Evolutionary conservation across 2,888 invertebrate species (phyloP).

Genomic region (Calameuta pallipes): DNA sequence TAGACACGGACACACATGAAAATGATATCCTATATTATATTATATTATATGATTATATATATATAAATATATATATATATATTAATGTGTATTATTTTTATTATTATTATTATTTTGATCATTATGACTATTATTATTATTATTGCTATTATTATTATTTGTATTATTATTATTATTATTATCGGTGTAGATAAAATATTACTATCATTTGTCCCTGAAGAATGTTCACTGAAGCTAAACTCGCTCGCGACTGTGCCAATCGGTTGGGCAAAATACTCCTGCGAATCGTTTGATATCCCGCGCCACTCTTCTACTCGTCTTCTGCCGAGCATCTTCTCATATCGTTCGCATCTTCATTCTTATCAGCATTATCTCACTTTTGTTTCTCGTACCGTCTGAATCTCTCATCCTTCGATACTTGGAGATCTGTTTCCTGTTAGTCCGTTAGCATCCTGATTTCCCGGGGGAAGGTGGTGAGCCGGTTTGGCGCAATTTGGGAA

Average conservation of each 20-base stretch:
- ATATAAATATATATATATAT: constrained; percentile 20
- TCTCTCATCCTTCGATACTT: too few species aligned
- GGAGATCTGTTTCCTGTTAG: too few species aligned
- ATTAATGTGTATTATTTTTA: constrained; percentile 12
- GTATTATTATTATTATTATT: constrained; percentile 25
- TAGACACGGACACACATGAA: constrained; percentile 29
- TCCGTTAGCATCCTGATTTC: too few species aligned
- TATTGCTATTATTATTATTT: neutral
- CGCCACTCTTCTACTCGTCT: neutral
- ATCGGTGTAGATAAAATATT: constrained; percentile 30
- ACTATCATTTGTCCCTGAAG: constrained; percentile 23
- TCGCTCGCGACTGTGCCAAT: constrained; percentile 35
- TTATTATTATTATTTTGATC: constrained; percentile 14
- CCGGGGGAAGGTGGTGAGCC: too few species aligned
- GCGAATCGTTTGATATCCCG: neutral
- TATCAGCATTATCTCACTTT: too few species aligned
- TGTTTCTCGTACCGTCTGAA: too few species aligned
- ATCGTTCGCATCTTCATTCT: too few species aligned
- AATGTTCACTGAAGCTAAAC: constrained; percentile 33
- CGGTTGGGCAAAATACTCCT: constrained; percentile 3
- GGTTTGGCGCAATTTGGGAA: too few species aligned
- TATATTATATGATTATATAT: neutral
- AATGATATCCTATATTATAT: too few species aligned
- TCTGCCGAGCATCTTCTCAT: too few species aligned
- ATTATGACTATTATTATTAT: constrained; percentile 7